phyloP scores from a whole-genome alignment of 2,797 vertebrate genomes.

The Gymnoscopelus braueri region DNA sequence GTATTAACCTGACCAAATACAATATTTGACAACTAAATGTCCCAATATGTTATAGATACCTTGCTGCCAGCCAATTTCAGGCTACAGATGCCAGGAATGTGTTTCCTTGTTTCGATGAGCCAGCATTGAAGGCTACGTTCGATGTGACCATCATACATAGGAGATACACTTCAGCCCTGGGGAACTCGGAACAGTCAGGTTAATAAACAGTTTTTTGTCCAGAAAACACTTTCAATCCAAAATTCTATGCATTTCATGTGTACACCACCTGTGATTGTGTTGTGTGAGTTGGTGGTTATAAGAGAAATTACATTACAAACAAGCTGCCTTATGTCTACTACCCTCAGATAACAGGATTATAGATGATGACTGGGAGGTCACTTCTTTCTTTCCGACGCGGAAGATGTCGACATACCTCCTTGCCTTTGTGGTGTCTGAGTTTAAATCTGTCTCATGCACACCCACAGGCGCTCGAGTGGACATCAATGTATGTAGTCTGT shows the following conservation, averaged over 20 bases:
- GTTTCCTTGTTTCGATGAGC: constrained; percentile 87
- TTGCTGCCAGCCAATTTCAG: constrained; percentile 72
- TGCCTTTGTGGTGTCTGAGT: constrained; percentile 75
- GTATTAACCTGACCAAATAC: neutral
- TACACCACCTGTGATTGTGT: no score
- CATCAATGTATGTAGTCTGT: constrained; percentile 57
- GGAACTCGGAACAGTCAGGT: constrained; percentile 25
- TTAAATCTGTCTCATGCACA: rapidly evolving
- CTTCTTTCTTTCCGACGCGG: constrained; percentile 55
- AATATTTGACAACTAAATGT: constrained; percentile 3
- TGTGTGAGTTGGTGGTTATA: no score
- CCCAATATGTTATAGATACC: constrained; percentile 60
- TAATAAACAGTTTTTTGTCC: neutral
- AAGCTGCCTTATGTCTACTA: constrained; percentile 9
- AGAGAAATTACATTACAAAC: neutral
- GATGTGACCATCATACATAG: constrained; percentile 74
- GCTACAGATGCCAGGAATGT: constrained; percentile 73
- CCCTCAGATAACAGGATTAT: neutral
- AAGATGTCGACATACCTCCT: constrained; percentile 83
- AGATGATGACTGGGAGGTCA: constrained; percentile 57
- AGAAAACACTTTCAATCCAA: no score
- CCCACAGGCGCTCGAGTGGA: rapidly evolving
- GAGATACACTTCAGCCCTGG: constrained; percentile 10
- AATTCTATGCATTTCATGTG: no score
- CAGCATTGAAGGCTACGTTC: constrained; percentile 82